These are phyloP conservation scores for Ascaphus truei DNA, from an alignment of 2,113 vertebrate species.

Conservation along the genomic window DNA sequence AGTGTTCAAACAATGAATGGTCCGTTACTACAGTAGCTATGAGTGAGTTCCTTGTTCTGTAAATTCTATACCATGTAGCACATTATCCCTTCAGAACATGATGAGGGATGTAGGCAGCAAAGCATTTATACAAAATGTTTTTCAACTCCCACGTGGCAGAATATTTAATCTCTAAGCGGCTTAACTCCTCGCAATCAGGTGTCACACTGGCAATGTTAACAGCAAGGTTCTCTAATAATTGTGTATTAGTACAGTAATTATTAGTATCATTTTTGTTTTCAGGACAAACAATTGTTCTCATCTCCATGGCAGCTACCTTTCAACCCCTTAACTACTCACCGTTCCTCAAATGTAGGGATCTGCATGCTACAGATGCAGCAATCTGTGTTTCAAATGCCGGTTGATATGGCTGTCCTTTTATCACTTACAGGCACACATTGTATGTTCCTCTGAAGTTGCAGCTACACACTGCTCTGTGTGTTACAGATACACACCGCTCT, in stretches of 20 bases:
- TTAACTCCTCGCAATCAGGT: not conserved
- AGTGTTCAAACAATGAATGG: not conserved
- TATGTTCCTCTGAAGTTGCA: no score
- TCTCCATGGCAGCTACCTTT: not conserved
- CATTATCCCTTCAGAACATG: not conserved
- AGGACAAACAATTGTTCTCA: not conserved
- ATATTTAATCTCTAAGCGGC: not conserved
- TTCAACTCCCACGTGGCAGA: constrained; percentile 7
- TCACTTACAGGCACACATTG: no score
- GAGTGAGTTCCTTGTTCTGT: not conserved
- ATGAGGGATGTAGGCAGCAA: not conserved
- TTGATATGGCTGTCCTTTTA: no score
- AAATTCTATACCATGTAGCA: not conserved
- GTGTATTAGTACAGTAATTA: not conserved
- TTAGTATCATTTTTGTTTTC: not conserved
- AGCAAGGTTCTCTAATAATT: not conserved
- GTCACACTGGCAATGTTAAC: not conserved
- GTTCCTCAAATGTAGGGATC: no score
- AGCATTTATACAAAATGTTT: constrained; percentile 1
- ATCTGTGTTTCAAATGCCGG: no score
- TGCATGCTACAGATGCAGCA: no score
- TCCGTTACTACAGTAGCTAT: no score
- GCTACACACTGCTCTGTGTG: no score
- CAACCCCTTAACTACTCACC: no score
- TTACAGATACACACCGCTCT: no score